Conservation (phyloP, 2,113 vertebrate genomes). For the Lipophrys pholis region DNA sequence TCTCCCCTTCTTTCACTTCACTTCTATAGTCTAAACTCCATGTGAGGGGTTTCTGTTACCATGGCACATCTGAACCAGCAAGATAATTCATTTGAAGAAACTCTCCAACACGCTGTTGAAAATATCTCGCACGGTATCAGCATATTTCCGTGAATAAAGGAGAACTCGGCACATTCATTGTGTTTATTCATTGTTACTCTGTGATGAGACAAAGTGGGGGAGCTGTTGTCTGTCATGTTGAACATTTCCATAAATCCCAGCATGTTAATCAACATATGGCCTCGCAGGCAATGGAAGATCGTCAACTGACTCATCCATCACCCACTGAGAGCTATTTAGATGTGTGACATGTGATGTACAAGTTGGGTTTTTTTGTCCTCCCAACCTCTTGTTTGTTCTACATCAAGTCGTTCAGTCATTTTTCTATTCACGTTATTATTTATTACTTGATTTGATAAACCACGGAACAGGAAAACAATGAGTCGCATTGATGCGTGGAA, state of each 20-base stretch:
- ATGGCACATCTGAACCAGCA: neutral
- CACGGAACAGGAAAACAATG: neutral
- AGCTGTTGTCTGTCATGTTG: neutral
- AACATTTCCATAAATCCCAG: conserved; percentile 33
- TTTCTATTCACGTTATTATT: no score
- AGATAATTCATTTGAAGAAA: neutral
- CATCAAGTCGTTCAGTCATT: no score
- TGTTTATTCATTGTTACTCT: neutral
- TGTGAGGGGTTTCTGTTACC: neutral
- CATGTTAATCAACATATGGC: conserved; percentile 41
- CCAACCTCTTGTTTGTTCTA: no score
- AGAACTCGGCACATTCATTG: neutral
- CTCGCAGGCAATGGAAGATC: conserved; percentile 39
- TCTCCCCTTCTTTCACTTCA: neutral
- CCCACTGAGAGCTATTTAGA: conserved; percentile 46
- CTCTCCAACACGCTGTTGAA: neutral
- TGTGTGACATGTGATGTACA: conserved; percentile 22
- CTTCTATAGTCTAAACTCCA: neutral
- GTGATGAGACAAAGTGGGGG: neutral
- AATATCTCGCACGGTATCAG: neutral
- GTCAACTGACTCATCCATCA: conserved; percentile 48
- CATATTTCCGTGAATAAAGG: neutral
- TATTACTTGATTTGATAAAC: no score
- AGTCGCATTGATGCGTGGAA: neutral
- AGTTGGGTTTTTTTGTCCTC: neutral